A percentile compares a stretch with the other conserved stretches of the same genome.
Conservation (phyloP, 2,113 vertebrate genomes). For the Pogona vitticeps region DNA sequence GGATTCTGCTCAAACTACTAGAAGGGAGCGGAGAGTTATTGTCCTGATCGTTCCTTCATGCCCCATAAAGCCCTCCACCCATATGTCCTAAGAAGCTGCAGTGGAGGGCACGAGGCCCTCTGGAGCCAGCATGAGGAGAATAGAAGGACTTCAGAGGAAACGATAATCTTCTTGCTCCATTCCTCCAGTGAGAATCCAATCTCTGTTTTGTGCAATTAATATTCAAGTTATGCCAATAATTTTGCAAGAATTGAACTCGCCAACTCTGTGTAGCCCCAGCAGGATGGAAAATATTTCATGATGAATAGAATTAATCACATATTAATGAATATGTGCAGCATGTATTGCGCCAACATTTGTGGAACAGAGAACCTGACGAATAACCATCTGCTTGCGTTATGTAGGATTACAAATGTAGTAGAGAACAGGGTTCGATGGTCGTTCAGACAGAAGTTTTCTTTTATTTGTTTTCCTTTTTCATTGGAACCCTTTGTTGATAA, state of each 20-base stretch:
- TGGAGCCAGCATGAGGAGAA: not conserved
- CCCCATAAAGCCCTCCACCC: not conserved
- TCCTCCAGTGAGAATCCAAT: not conserved
- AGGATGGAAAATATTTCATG: not conserved
- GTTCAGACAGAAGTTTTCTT: not conserved
- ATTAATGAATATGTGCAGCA: not conserved
- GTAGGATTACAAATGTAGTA: accelerated
- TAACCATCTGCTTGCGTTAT: not conserved
- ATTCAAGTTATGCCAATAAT: not conserved
- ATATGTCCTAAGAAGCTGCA: not conserved
- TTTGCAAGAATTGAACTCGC: not conserved
- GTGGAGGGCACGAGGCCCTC: not conserved
- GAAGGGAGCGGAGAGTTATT: not conserved
- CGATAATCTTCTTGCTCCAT: no score
- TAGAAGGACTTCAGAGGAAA: not conserved
- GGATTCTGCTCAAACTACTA: not conserved
- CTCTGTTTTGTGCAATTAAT: not conserved
- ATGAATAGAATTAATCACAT: not conserved
- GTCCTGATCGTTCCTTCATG: not conserved
- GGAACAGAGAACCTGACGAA: not conserved
- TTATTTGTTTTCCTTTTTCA: not conserved
- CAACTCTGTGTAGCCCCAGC: not conserved
- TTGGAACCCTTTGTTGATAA: not conserved
- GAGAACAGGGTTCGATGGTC: accelerated
- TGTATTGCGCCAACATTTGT: no score